Percentiles rank a stretch among this genome's conserved stretches.
phyloP scores from a whole-genome alignment of 2,888 invertebrate genomes.

The Tubiluchus corallicola region DNA sequence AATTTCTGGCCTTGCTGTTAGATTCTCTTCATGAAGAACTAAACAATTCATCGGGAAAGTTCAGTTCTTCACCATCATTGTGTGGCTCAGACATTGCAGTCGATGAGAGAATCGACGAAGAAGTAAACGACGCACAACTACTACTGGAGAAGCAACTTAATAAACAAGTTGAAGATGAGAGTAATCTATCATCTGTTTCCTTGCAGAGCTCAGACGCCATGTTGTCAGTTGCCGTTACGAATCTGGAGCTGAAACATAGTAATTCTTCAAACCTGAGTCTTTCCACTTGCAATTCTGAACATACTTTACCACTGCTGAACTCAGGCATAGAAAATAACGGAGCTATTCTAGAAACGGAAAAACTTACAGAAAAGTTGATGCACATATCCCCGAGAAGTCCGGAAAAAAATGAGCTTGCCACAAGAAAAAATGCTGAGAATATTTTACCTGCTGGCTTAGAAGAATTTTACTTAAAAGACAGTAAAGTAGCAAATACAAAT shows the following conservation, averaged over 20 bases:
- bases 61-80: not conserved
- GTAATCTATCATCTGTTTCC: conserved; percentile 19
- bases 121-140: conserved; percentile 4
- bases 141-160: too few species aligned
- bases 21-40: conserved; percentile 43
- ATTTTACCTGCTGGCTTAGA: conserved; percentile 27
- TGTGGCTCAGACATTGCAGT: not conserved
- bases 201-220: not conserved
- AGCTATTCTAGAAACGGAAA: not conserved
- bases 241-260: not conserved
- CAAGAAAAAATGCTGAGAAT: conserved; percentile 20
- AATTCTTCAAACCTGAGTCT: not conserved
- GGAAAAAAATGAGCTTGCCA: conserved; percentile 18
- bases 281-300: not conserved
- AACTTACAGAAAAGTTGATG: not conserved
- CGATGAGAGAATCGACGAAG: too few species aligned
- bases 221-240: not conserved
- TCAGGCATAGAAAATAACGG: not conserved
- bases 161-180: conserved; percentile 22
- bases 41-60: conserved; percentile 10
- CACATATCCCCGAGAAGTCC: not conserved
- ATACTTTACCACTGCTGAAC: not conserved
- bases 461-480: conserved; percentile 37
- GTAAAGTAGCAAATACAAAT: conserved; percentile 40
- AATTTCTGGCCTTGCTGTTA: conserved; percentile 41